Percentiles rank a stretch among this genome's conserved stretches.
phyloP scores from a whole-genome alignment of 2,113 vertebrate genomes.

The Pedionomus torquatus region DNA sequence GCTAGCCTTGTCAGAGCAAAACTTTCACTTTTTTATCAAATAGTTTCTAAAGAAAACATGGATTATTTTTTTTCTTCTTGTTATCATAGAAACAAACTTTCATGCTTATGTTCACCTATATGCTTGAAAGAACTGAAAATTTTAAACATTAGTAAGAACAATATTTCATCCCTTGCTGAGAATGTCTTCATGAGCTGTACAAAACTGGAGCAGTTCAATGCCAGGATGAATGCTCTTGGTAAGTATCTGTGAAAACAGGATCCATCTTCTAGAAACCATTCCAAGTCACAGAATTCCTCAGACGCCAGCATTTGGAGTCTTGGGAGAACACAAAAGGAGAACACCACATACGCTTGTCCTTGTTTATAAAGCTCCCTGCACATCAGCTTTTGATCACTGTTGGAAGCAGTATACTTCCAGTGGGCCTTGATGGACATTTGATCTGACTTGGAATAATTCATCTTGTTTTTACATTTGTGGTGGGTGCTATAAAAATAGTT shows the following conservation, averaged over 20 bases:
- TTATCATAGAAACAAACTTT: conserved; percentile 84
- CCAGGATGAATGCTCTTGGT: conserved; percentile 87
- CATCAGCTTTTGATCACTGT: not conserved
- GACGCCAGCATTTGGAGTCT: not conserved
- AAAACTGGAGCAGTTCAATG: conserved; percentile 88
- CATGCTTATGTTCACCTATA: conserved; percentile 73
- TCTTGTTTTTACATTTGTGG: not conserved
- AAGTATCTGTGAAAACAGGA: conserved; percentile 55
- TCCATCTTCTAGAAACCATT: not conserved
- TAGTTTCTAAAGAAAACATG: not conserved
- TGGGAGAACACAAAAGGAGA: not conserved
- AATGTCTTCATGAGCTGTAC: conserved; percentile 82
- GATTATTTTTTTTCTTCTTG: not conserved
- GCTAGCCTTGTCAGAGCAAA: not conserved
- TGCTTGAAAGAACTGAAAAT: conserved; percentile 84
- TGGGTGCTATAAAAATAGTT: not conserved
- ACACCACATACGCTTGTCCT: not conserved
- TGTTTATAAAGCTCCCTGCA: not conserved
- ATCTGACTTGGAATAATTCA: not conserved
- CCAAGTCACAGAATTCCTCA: not conserved
- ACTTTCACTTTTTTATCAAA: not conserved
- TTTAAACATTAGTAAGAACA: conserved; percentile 91
- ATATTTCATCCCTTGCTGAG: conserved; percentile 76
- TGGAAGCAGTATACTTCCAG: not conserved
- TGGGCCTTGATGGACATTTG: not conserved